Conservation (phyloP, 2,113 vertebrate genomes). For the Trachemys scripta region DNA sequence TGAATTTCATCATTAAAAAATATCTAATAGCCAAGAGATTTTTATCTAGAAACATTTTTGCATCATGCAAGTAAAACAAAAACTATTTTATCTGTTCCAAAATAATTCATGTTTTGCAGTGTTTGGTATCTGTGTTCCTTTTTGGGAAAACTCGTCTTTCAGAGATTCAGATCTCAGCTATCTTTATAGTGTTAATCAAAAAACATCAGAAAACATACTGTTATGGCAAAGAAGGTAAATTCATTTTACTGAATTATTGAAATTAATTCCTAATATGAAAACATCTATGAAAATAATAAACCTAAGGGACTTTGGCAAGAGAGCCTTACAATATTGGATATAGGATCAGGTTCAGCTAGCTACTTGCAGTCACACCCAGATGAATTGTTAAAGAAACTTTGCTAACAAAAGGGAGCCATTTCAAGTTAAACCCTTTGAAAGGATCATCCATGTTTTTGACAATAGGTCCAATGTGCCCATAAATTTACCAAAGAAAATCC, state of each 20-base stretch:
- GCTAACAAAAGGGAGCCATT: too few species aligned
- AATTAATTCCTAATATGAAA: background rate
- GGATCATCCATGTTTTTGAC: background rate
- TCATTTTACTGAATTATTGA: background rate
- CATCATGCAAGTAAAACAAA: background rate
- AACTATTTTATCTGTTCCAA: background rate
- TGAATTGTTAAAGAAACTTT: background rate
- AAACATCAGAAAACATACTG: background rate
- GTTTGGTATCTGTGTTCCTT: background rate
- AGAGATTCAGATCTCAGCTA: background rate
- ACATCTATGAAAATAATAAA: background rate
- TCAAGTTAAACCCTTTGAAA: too few species aligned
- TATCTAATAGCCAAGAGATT: background rate
- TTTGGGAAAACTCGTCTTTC: background rate
- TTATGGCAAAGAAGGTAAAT: background rate
- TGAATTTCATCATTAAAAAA: too few species aligned
- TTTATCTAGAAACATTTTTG: background rate
- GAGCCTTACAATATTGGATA: background rate
- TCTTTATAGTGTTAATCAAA: too few species aligned
- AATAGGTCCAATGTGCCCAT: background rate
- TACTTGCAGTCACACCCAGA: background rate
- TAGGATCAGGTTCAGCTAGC: background rate
- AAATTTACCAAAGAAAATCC: background rate
- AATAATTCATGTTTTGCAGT: background rate
- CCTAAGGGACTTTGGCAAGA: background rate